These are phyloP conservation scores for Colostygia pectinataria DNA, from an alignment of 2,888 invertebrate species.

Conservation along the genomic window DNA sequence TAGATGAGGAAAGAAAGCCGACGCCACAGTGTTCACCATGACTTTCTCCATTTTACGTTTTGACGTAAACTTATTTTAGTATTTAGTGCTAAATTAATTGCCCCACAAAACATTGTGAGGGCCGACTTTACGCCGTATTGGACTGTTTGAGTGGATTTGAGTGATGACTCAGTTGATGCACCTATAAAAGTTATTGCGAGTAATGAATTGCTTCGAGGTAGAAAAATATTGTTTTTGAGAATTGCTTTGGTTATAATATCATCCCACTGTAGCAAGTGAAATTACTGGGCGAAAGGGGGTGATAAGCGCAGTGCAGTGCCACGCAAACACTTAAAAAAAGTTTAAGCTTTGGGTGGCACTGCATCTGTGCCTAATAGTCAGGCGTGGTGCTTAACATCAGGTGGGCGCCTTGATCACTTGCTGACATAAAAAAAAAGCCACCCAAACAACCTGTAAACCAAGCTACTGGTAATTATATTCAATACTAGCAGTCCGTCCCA, in stretches of 20 bases:
- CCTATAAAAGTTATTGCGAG: constrained; percentile 41
- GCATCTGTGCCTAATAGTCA: too few species aligned
- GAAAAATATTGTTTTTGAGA: constrained; percentile 13
- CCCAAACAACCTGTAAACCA: too few species aligned
- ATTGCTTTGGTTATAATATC: not conserved
- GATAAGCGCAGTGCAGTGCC: too few species aligned
- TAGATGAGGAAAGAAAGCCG: constrained; percentile 13
- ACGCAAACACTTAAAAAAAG: too few species aligned
- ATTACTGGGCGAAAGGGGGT: too few species aligned
- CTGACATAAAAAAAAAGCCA: too few species aligned
- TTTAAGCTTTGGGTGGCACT: too few species aligned
- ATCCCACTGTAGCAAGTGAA: too few species aligned
- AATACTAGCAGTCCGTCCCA: too few species aligned
- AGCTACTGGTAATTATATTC: too few species aligned
- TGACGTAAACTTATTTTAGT: constrained; percentile 69
- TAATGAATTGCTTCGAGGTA: constrained; percentile 35
- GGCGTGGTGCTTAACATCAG: too few species aligned
- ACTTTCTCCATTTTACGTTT: constrained; percentile 43
- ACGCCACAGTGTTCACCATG: constrained; percentile 25
- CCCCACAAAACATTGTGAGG: constrained; percentile 57
- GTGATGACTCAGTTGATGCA: constrained; percentile 37
- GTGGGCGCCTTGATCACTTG: too few species aligned
- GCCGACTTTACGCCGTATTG: constrained; percentile 58
- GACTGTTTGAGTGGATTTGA: constrained; percentile 42
- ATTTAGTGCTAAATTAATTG: constrained; percentile 75